Conservation (phyloP, 2,113 vertebrate species). For the Pterocles burchelli region DNA sequence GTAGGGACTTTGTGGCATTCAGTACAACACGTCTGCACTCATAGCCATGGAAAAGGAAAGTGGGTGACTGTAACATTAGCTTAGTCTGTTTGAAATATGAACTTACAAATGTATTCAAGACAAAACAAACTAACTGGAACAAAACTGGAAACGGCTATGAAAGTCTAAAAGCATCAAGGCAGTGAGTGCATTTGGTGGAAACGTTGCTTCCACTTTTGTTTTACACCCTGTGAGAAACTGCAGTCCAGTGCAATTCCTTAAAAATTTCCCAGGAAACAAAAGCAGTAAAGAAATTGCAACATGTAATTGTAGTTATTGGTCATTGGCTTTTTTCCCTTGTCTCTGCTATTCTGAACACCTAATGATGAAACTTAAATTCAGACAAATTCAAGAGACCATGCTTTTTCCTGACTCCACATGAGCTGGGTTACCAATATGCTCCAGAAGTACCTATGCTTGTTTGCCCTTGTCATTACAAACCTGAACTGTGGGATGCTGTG, state of each 20-base stretch:
- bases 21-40: not conserved
- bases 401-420: not conserved
- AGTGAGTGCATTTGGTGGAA: not conserved
- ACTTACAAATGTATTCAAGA: not conserved
- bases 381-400: not conserved
- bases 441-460: fast-evolving
- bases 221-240: not conserved
- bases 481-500: not conserved
- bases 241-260: not conserved
- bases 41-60: not conserved
- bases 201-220: not conserved
- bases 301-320: not conserved
- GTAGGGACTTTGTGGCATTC: not conserved
- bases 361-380: not conserved
- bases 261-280: not conserved
- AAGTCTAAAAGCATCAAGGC: not conserved
- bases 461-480: not conserved
- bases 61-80: not conserved
- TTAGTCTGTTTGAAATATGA: not conserved
- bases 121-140: not conserved
- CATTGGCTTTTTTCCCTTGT: fast-evolving
- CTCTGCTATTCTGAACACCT: not conserved
- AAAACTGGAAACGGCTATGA: not conserved
- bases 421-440: not conserved
- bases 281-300: fast-evolving